phyloP scores from a whole-genome alignment of 2,888 invertebrate species.

The Acanthacorydalis orientalis region DNA sequence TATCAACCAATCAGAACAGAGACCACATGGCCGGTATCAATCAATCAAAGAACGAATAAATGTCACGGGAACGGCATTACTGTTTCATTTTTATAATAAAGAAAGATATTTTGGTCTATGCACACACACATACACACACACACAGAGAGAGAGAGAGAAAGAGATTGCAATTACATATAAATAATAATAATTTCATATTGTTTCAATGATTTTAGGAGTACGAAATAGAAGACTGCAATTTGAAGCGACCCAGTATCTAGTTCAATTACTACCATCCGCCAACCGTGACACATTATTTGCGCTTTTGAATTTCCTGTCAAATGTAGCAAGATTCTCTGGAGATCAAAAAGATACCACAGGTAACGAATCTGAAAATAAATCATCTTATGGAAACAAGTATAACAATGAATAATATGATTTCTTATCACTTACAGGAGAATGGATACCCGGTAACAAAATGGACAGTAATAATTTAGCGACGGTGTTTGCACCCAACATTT shows the following conservation, averaged over 20 bases:
- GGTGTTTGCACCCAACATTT: constrained; percentile 84
- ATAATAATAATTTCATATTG: constrained; percentile 3
- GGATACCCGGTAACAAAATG: constrained; percentile 77
- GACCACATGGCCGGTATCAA: no score
- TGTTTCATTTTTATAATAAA: no score
- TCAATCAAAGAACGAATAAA: no score
- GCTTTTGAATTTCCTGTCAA: constrained; percentile 64
- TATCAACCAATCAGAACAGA: no score
- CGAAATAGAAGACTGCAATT: constrained; percentile 67
- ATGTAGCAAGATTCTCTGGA: constrained; percentile 53
- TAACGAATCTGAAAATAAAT: constrained; percentile 9
- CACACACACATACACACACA: no score
- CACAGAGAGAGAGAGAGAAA: no score
- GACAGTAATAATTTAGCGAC: constrained; percentile 84
- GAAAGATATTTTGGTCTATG: no score
- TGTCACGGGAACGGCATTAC: no score
- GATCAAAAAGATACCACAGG: constrained; percentile 39
- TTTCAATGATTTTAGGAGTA: constrained; percentile 40
- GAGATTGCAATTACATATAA: no score
- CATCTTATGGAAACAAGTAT: no score
- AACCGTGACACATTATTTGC: constrained; percentile 81
- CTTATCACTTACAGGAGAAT: constrained; percentile 27
- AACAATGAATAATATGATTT: neutral
- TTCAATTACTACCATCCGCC: constrained; percentile 69
- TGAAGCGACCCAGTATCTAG: constrained; percentile 66